phyloP scores from a whole-genome alignment of 2,113 vertebrate genomes.

The Muntiacus reevesi region DNA sequence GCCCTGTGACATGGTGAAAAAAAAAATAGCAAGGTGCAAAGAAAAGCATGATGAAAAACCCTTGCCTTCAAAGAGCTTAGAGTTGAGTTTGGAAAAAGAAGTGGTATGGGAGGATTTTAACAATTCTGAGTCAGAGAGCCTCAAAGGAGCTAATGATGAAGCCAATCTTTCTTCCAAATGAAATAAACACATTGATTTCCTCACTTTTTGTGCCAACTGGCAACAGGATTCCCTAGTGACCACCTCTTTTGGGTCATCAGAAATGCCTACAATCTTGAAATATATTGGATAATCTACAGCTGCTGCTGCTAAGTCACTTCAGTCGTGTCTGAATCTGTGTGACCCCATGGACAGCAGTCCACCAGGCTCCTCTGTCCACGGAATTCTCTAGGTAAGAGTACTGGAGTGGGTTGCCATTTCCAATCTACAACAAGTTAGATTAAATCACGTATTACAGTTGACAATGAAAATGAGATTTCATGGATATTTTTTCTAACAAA shows the following conservation, averaged over 20 bases:
- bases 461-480: not conserved
- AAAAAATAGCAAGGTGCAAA: not conserved
- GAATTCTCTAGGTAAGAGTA: not conserved
- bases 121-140: not conserved
- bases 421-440: not conserved
- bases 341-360: not conserved
- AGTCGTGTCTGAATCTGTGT: not conserved
- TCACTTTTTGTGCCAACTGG: not conserved
- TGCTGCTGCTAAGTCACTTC: not conserved
- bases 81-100: not conserved
- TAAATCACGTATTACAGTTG: not conserved
- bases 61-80: not conserved
- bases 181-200: not conserved
- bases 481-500: not conserved
- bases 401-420: not conserved
- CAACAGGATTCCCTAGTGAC: not conserved
- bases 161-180: not conserved
- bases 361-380: not conserved
- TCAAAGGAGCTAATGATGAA: not conserved
- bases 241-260: not conserved
- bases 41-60: not conserved
- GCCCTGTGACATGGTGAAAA: not conserved
- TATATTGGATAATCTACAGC: not conserved
- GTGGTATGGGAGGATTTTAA: not conserved
- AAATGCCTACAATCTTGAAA: conserved; percentile 12